Conservation (phyloP, 2,797 vertebrate species). For the Micromesistius poutassou region DNA sequence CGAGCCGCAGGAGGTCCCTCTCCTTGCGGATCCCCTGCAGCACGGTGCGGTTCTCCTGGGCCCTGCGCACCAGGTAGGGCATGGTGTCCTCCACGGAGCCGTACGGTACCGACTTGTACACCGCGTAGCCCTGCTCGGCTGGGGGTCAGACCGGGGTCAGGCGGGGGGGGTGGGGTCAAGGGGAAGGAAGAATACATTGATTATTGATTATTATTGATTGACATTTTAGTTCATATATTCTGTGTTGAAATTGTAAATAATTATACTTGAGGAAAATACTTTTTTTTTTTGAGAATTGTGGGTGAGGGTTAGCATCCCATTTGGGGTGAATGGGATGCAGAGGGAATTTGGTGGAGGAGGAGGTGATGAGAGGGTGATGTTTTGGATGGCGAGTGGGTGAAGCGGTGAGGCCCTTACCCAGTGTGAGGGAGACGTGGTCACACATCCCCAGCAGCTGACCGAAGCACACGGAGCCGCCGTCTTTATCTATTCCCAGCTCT, state of each 20-base stretch:
- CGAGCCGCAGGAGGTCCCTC: conserved; percentile 74
- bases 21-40: conserved; percentile 85
- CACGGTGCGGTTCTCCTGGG: conserved; percentile 86
- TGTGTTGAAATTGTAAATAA: no score
- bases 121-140: conserved; percentile 72
- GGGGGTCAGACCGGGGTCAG: not conserved
- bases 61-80: conserved; percentile 85
- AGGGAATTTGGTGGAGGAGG: no score
- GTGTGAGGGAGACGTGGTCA: conserved; percentile 86
- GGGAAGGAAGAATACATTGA: not conserved
- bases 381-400: not conserved
- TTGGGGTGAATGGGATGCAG: not conserved
- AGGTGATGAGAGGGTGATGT: not conserved
- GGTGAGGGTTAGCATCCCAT: no score
- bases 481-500: conserved; percentile 66
- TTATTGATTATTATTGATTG: no score
- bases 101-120: conserved; percentile 90
- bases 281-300: no score
- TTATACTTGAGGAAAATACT: no score
- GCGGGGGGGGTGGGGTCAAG: not conserved
- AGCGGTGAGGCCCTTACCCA: conserved; percentile 72
- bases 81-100: conserved; percentile 85
- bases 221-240: no score
- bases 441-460: conserved; percentile 93
- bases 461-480: conserved; percentile 77